Base-by-base conservation (phyloP, 1,140 invertebrate species). In the Listronotus oregonensis region DNA sequence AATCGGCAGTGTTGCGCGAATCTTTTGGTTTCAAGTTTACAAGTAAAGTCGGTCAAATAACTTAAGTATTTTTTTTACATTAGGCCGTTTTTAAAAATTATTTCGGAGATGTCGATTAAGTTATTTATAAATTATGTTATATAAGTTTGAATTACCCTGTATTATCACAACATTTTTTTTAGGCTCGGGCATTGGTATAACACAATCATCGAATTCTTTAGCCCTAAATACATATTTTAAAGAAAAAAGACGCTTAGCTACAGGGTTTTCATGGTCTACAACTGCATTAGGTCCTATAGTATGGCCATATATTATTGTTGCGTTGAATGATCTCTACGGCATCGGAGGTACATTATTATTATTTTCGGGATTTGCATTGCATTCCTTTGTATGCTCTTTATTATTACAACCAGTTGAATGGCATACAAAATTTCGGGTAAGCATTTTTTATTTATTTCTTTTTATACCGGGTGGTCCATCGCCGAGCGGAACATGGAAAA, bases 161-260 rank as follows among this genome's bases (percentile, higher is more conserved):
- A n/a, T n/a, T n/a, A n/a, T n/a, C n/a, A n/a, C n/a, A n/a, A n/a
- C n/a, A n/a, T n/a, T n/a, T n/a, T 39, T 64, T 71, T 70, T 74
- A 87, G 86, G 84, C 68, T 80, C 80, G 63, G 85, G 85, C 32
- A 80, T 82, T 67, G 85, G 86, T 58, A 83, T 87, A 34, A 83
- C 82, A 15, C 82, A 85, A 65, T 85, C 85, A 6, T 81, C 86
- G 34, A 87, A 86, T 68, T 68, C 73, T 21, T 62, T 82, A 61
- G 81, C 81, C 10, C 49, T 82, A 31, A 82, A 82, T 64, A 79
- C 81, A 1, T 83, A 82, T 67, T 83, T 83, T 65, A 75, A 75
- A 46, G 73, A 77, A 40, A 77, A 75, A 66, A 75, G 79, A 70
- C 73, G 80, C 54, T 74, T 80, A 12, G 82, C 82, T 10, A 78